A percentile compares a stretch with the other conserved stretches of the same genome.
Conservation (phyloP, 2,888 invertebrate species). For the Galerucella nymphaeae region DNA sequence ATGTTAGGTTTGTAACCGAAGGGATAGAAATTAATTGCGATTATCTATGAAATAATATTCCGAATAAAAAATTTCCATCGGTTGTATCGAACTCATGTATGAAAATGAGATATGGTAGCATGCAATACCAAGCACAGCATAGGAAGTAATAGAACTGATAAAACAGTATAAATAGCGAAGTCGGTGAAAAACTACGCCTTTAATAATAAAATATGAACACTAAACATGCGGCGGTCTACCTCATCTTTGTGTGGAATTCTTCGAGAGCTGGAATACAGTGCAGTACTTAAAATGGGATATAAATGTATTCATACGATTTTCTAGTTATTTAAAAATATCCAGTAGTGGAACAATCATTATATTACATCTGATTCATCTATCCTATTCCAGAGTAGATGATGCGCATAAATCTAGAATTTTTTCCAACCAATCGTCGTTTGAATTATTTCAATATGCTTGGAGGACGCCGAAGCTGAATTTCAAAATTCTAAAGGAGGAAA, state of each 20-base stretch:
- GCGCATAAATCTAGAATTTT: no score
- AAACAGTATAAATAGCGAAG: slow-evolving; percentile 51
- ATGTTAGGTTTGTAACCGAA: background rate
- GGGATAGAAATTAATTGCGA: background rate
- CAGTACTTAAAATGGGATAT: background rate
- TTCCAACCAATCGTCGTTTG: no score
- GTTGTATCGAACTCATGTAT: slow-evolving; percentile 25
- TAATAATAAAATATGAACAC: slow-evolving; percentile 57
- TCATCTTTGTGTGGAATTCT: slow-evolving; percentile 27
- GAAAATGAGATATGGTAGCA: slow-evolving; percentile 44
- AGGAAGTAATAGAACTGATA: slow-evolving; percentile 55
- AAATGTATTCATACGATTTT: background rate
- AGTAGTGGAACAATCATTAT: no score
- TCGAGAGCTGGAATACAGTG: slow-evolving; percentile 1
- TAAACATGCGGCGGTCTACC: slow-evolving; percentile 52
- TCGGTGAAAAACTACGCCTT: slow-evolving; percentile 51
- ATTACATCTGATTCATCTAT: no score
- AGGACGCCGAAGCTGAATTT: no score
- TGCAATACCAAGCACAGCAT: slow-evolving; percentile 40
- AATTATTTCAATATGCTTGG: no score
- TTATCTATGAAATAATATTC: background rate
- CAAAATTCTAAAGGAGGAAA: no score
- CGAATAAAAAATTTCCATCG: background rate
- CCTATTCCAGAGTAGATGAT: no score
- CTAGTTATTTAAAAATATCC: background rate